Percentiles rank a stretch among this genome's conserved stretches.
phyloP scores from a whole-genome alignment of 2,113 vertebrate genomes.

The Oostethus manadensis region DNA sequence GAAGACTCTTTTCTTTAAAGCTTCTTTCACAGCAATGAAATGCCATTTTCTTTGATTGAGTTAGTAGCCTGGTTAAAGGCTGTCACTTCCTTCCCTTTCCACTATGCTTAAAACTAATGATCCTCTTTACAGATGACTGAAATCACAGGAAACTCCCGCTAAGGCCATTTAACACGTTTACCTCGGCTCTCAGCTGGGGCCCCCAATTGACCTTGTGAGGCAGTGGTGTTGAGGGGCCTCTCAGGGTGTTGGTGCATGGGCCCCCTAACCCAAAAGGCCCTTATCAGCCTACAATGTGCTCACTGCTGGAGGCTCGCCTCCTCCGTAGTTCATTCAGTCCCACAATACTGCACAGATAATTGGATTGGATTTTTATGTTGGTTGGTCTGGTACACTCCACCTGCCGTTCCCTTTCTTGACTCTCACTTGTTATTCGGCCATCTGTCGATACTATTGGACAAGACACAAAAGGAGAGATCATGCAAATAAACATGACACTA shows the following conservation, averaged over 20 bases:
- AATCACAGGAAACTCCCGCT: slow-evolving; percentile 67
- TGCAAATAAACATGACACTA: slow-evolving; percentile 2
- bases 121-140: slow-evolving; percentile 59
- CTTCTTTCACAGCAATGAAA: slow-evolving; percentile 66
- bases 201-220: slow-evolving; percentile 65
- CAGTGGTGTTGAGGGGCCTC: slow-evolving; percentile 67
- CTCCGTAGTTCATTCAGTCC: slow-evolving; percentile 64
- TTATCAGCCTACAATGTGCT: slow-evolving; percentile 69
- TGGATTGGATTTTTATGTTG: slow-evolving; percentile 76
- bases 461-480: slow-evolving; percentile 45
- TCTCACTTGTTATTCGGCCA: slow-evolving; percentile 43
- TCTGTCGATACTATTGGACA: slow-evolving; percentile 52
- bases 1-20: slow-evolving; percentile 38
- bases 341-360: slow-evolving; percentile 70
- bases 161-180: slow-evolving; percentile 69
- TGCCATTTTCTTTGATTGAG: slow-evolving; percentile 65
- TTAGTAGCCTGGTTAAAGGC: slow-evolving; percentile 68
- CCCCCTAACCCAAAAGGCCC: slow-evolving; percentile 56
- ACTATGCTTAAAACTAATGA: slow-evolving; percentile 73
- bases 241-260: slow-evolving; percentile 49
- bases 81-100: slow-evolving; percentile 72
- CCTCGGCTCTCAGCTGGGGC: slow-evolving; percentile 63
- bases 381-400: slow-evolving; percentile 53
- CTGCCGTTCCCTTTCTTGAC: slow-evolving; percentile 31
- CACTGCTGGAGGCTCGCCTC: slow-evolving; percentile 70